Conservation (phyloP, 2,113 vertebrate species). For the Chauna torquata region DNA sequence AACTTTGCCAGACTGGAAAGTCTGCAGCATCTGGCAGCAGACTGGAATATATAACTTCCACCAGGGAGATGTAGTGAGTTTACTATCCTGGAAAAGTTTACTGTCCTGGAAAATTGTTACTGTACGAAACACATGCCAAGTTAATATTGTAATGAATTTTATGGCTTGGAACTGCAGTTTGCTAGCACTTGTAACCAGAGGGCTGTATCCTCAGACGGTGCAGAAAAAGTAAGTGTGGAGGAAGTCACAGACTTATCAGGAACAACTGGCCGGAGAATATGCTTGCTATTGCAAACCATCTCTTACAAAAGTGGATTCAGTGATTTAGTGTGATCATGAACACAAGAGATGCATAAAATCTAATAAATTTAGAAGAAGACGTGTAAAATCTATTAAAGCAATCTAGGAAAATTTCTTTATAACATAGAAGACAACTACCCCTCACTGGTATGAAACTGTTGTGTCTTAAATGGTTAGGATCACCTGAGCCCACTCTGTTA, state of each 20-base stretch:
- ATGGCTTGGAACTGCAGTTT: constrained; percentile 4
- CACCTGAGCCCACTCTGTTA: not conserved
- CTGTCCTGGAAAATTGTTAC: constrained; percentile 44
- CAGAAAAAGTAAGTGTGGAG: not conserved
- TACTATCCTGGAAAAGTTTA: constrained; percentile 53
- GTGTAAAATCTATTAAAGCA: not conserved
- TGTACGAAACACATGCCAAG: constrained; percentile 37
- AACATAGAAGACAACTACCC: not conserved
- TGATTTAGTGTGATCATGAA: not conserved
- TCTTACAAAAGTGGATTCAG: not conserved
- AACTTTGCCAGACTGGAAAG: constrained; percentile 8
- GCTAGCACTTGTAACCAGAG: not conserved
- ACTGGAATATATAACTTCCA: not conserved
- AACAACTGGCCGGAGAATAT: not conserved
- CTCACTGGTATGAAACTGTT: not conserved
- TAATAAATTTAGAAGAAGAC: not conserved
- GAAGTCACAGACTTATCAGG: not conserved
- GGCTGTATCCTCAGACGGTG: not conserved
- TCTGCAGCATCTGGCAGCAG: not conserved
- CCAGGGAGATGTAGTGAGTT: constrained; percentile 47
- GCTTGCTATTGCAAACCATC: not conserved
- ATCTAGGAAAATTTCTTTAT: not conserved
- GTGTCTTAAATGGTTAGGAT: not conserved
- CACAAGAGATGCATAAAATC: not conserved
- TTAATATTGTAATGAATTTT: constrained; percentile 51